These are phyloP conservation scores for Epinephelus coioides DNA, from an alignment of 2,797 vertebrate species.

Conservation along the genomic window DNA sequence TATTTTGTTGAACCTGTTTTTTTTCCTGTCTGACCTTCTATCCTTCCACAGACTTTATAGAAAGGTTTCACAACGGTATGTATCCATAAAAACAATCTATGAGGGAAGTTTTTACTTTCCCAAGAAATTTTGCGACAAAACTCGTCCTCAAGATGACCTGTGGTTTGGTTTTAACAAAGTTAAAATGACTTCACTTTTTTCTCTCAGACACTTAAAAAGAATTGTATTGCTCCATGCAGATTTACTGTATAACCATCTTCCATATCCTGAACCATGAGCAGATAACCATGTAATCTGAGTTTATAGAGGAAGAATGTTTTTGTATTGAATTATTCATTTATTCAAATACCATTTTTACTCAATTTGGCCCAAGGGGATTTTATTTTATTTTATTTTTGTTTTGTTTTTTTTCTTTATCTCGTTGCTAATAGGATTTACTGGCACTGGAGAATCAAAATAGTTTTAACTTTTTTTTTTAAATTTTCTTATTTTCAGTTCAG, in stretches of 20 bases:
- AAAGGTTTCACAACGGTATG: background rate
- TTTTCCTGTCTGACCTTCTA: background rate
- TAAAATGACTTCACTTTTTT: background rate
- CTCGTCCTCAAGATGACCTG: background rate
- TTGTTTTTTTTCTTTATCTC: slow-evolving; percentile 24
- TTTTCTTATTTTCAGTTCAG: slow-evolving; percentile 31
- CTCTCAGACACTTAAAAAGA: background rate
- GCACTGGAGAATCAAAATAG: background rate
- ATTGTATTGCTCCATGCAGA: slow-evolving; percentile 10
- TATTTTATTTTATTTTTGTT: slow-evolving; percentile 13
- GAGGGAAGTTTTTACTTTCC: background rate
- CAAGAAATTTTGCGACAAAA: background rate
- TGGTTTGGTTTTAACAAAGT: background rate
- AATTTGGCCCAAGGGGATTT: slow-evolving; percentile 27
- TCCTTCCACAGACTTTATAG: background rate
- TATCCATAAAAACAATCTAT: background rate
- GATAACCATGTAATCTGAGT: slow-evolving; percentile 47
- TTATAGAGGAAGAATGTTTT: slow-evolving; percentile 50
- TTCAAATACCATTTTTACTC: slow-evolving; percentile 47
- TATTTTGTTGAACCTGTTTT: background rate
- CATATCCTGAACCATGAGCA: slow-evolving; percentile 21
- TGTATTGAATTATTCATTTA: slow-evolving; percentile 57
- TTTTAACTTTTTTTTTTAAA: slow-evolving; percentile 6
- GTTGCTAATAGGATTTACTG: slow-evolving; percentile 49
- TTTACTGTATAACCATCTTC: slow-evolving; percentile 5